Evolutionary conservation across 2,113 vertebrate species (phyloP).

Genomic region (Nestor notabilis): DNA sequence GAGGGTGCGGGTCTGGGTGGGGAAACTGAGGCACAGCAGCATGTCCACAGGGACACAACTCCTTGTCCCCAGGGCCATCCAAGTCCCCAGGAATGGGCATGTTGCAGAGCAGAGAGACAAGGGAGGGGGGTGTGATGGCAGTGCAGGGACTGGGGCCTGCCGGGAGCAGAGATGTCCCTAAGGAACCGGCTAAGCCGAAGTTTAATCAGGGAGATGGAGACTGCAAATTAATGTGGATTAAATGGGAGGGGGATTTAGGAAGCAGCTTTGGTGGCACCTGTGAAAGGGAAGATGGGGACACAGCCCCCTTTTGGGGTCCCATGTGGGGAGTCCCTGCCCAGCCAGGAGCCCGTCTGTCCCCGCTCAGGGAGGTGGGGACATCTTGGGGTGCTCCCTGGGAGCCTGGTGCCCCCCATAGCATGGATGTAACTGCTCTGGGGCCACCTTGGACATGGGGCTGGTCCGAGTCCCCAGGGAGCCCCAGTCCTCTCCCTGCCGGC

Average conservation of each 20-base stretch:
- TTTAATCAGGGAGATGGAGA: constrained; percentile 48
- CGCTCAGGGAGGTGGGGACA: neutral
- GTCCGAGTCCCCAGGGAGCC: neutral
- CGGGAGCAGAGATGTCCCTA: neutral
- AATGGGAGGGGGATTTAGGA: neutral
- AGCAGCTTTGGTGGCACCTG: neutral
- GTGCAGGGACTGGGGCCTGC: neutral
- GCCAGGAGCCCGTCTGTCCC: rapidly evolving
- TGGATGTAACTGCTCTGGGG: neutral
- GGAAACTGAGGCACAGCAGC: neutral
- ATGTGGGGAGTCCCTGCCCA: neutral
- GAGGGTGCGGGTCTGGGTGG: neutral
- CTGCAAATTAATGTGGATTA: constrained; percentile 46
- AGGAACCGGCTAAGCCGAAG: neutral
- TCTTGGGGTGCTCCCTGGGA: neutral
- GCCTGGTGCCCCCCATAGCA: neutral
- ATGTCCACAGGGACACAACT: neutral
- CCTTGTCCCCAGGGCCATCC: neutral
- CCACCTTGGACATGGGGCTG: neutral
- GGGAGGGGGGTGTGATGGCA: too few relatives aligned
- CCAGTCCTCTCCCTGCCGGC: neutral
- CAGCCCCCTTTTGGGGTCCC: rapidly evolving
- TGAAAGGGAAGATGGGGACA: neutral
- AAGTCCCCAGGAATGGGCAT: neutral
- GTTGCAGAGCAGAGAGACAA: neutral